These are phyloP conservation scores for Rotaria magnacalcarata DNA, from an alignment of 2,888 invertebrate species.

Conservation along the genomic window DNA sequence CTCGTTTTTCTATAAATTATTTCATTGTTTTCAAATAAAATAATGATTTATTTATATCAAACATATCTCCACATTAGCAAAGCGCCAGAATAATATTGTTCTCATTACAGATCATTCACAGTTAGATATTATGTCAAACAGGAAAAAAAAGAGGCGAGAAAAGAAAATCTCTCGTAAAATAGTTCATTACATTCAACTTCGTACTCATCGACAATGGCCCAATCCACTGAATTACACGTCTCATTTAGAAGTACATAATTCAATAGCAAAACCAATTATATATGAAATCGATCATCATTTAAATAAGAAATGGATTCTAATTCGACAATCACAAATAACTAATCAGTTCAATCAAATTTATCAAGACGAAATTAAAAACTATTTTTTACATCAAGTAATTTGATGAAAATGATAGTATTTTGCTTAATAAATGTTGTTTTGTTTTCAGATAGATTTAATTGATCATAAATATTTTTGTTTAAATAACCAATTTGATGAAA, in stretches of 20 bases:
- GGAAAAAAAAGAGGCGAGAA: not conserved
- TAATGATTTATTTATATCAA: too few relatives aligned
- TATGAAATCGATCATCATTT: not conserved
- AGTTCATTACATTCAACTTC: constrained; percentile 4
- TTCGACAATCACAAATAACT: not conserved
- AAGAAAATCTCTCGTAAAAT: not conserved
- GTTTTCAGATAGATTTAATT: not conserved
- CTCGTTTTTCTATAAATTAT: too few relatives aligned
- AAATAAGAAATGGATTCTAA: not conserved
- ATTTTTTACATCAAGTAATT: not conserved
- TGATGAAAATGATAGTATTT: not conserved
- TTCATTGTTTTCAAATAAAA: too few relatives aligned
- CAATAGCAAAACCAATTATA: not conserved
- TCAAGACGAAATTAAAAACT: not conserved
- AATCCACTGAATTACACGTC: not conserved
- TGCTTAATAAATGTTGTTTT: not conserved
- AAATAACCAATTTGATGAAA: constrained; percentile 6
- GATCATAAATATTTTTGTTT: not conserved
- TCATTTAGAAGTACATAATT: not conserved
- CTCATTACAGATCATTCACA: not conserved
- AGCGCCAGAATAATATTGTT: not conserved
- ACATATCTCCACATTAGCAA: not conserved
- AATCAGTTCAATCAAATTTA: not conserved
- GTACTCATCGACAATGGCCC: not conserved
- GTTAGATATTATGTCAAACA: not conserved